phyloP scores from a whole-genome alignment of 2,888 invertebrate genomes.

The Perizoma affinitatum region DNA sequence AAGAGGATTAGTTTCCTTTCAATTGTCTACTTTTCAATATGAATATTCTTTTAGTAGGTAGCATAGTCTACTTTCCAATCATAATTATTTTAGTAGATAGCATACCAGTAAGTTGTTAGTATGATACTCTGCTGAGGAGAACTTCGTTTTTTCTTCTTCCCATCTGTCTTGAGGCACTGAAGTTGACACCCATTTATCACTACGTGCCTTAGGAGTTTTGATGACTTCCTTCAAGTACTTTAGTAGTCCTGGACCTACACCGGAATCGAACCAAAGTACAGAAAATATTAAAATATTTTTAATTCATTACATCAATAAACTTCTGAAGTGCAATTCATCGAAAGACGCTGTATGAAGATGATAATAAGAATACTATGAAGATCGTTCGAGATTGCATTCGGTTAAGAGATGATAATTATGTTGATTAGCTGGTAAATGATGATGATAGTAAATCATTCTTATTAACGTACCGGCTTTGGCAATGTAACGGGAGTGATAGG shows the following conservation, averaged over 20 bases:
- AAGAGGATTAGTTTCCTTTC: too few species aligned
- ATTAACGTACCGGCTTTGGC: conserved; percentile 72
- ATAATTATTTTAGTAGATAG: neutral
- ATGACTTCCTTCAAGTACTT: conserved; percentile 84
- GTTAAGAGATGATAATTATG: neutral
- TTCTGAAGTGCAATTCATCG: too few species aligned
- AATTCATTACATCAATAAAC: too few species aligned
- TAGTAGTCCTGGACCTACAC: conserved; percentile 77
- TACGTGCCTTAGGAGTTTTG: conserved; percentile 84
- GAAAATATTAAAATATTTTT: too few species aligned
- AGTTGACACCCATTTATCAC: conserved; percentile 90
- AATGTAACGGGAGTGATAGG: conserved; percentile 93
- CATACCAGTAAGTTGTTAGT: conserved; percentile 89
- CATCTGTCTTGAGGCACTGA: conserved; percentile 88
- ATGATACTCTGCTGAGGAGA: conserved; percentile 92
- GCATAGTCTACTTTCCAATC: conserved; percentile 52
- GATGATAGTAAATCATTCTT: neutral
- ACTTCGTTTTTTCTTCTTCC: conserved; percentile 66
- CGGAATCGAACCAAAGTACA: too few species aligned
- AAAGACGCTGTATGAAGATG: too few species aligned
- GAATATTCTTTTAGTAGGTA: neutral
- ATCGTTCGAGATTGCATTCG: too few species aligned
- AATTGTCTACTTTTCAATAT: too few species aligned
- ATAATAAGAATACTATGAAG: too few species aligned
- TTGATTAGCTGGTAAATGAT: neutral